Base-by-base conservation (phyloP, 2,888 invertebrate species). In the Shargacucullia verbasci region DNA sequence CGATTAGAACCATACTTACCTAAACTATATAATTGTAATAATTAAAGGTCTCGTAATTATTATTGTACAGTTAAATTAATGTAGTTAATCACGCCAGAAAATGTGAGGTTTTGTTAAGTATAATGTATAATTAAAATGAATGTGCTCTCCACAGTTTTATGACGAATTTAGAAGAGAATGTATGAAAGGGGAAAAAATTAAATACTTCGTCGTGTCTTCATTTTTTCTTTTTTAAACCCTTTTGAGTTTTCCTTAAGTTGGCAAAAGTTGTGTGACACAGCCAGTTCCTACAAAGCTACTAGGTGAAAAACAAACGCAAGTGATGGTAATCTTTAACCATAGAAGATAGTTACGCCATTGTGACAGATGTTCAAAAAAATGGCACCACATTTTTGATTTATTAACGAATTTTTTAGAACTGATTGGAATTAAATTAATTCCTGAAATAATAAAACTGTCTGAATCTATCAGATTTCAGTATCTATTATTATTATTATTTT, bases 121-220 rank as follows among this genome's bases (percentile, higher is more conserved):
- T 91, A 89, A 90, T 90, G 89, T 91, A 88, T 89, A 85, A 89
- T 89, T 91, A 90, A 88, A 72, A 89, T 94, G 91, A 90, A 94
- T 94, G 92, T 94, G 92, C 93, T 93, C 93, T 91, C 89, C 90
- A 90, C 90, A 91, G 90, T 92, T 92, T 89, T 89, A 91, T 90
- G 92, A 93, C 93, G 93, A 94, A 94, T 92, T 92, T 92, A 92
- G 93, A 92, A 92, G 90, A 91, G 87, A 92, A 87, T 94, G 94
- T 94, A 94, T 88, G 92, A 91, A 91, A 93, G 87, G 87, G 82
- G 81, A 91, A 91, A 89, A 90, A 89, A 92, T 91, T 93, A 93
- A 94, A 94, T 93, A 92, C 86, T 93, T 94, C 94, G 94, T 94
- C 94, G 93, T 94, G 93, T 94, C 94, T 86, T 83, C 83, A 80